These are phyloP conservation scores for Aselliscus stoliczkanus DNA, from an alignment of 2,797 vertebrate genomes.

Conservation along the genomic window DNA sequence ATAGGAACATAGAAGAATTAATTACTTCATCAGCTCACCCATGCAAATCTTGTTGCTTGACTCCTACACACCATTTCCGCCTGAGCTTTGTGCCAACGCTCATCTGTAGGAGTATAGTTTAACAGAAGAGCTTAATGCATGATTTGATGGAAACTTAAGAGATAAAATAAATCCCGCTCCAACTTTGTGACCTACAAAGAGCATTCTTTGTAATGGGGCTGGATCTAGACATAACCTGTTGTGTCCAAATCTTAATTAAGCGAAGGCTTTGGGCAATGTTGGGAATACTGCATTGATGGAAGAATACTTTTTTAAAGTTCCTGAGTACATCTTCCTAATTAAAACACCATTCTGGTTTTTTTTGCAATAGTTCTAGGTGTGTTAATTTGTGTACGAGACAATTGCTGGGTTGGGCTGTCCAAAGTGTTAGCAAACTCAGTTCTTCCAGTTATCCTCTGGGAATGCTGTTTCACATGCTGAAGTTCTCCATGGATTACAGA, in stretches of 20 bases:
- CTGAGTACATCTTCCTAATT: neutral
- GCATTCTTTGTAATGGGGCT: neutral
- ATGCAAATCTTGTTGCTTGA: neutral
- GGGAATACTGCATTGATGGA: neutral
- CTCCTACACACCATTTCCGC: neutral
- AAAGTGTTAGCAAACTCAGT: neutral
- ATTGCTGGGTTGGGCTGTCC: neutral
- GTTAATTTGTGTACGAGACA: neutral
- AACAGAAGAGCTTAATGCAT: neutral
- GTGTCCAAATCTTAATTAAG: constrained; percentile 8
- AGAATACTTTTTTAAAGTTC: neutral
- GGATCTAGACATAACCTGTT: neutral
- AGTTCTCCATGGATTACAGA: neutral
- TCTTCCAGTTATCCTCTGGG: neutral
- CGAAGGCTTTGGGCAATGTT: neutral
- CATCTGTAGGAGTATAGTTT: neutral
- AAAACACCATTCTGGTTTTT: neutral
- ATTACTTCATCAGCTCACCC: neutral
- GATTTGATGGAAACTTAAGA: neutral
- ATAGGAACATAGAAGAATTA: neutral
- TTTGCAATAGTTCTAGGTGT: neutral
- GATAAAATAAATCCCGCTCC: neutral
- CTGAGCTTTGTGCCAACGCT: neutral
- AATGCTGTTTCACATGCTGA: neutral
- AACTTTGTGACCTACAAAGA: neutral